Base-by-base conservation (phyloP, 2,888 invertebrate species). In the Erebia epiphron region DNA sequence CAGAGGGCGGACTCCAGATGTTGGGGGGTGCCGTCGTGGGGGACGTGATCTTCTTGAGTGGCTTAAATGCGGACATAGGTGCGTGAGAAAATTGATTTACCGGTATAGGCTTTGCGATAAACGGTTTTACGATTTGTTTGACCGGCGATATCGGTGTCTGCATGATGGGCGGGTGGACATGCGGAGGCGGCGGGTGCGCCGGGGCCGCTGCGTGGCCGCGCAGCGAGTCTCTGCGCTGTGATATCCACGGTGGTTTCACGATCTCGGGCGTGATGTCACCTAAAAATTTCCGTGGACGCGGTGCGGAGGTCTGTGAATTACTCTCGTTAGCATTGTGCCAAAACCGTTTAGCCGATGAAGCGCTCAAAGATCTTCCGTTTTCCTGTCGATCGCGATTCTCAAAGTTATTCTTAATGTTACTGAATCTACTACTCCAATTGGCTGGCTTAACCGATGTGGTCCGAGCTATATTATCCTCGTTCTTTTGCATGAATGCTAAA, bases 351-450 rank as follows among this genome's bases (percentile, higher is more conserved):
- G 95, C 95, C 1, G 95, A 91, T 64, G 89, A 90, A 0, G 90
- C 83, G 75, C 91, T 93, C n/a, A 92, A 88, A 7, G 92, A 89
- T n/a, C 92, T 82, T 68, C 86, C 85, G 57, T 76, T 76, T 18
- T 88, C 89, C 1, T 86, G 87, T 1, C 80, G 82, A 56, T 91
- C 91, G 16, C 87, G 92, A 58, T 94, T 95, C 82, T 98, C 98
- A 83, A 98, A 98, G 0, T 96, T 94, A 52, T 96, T 96, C 85
- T 97, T 97, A 50, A 98, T 96, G 78, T 96, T 96, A 0, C 97
- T 97, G 83, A 98, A 98, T 74, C 97, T 95, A 80, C 94, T 97
- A 79, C 95, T 96, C 98, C 98, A 98, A 79, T 97, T 96, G 52
- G 95, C 80, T 52, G 92, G 76, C 68, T 89, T 87, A 61, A 81